Evolutionary conservation across 2,888 invertebrate genomes (phyloP).

Genomic region (Stenoptilia bipunctidactyla): DNA sequence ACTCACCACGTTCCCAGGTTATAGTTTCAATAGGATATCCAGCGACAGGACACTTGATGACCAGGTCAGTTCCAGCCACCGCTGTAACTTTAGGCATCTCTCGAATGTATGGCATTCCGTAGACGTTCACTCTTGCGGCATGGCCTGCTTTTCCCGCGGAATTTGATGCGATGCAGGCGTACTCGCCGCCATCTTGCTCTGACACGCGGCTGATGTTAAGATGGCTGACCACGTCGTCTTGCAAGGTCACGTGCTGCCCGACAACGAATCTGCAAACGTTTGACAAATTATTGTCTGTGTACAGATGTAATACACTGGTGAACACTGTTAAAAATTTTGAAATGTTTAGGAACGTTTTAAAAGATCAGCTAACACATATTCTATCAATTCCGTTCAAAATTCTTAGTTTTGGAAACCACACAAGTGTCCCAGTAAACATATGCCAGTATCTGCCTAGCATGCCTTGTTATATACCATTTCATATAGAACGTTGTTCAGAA

Average conservation of each 20-base stretch:
- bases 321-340: too few relatives aligned
- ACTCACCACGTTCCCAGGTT: conserved; percentile 90
- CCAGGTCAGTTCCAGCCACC: conserved; percentile 85
- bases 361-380: too few relatives aligned
- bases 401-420: too few relatives aligned
- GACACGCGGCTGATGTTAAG: conserved; percentile 90
- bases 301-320: too few relatives aligned
- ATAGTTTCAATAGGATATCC: conserved; percentile 90
- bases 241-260: conserved; percentile 91
- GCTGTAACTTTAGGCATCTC: conserved; percentile 92
- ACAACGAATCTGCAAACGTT: conserved; percentile 89
- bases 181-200: conserved; percentile 92
- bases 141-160: conserved; percentile 85
- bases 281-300: too few relatives aligned
- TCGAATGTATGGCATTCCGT: conserved; percentile 87
- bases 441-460: too few relatives aligned
- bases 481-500: too few relatives aligned
- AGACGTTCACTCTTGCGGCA: conserved; percentile 89
- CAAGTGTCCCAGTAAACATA: too few relatives aligned
- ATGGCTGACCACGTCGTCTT: conserved; percentile 93
- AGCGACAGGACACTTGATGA: conserved; percentile 90
- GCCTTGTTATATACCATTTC: too few relatives aligned
- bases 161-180: conserved; percentile 87
- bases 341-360: too few relatives aligned
- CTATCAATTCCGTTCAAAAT: too few relatives aligned